Base-by-base conservation (phyloP, 2,888 invertebrate genomes). In the Cyclophora albipunctata region DNA sequence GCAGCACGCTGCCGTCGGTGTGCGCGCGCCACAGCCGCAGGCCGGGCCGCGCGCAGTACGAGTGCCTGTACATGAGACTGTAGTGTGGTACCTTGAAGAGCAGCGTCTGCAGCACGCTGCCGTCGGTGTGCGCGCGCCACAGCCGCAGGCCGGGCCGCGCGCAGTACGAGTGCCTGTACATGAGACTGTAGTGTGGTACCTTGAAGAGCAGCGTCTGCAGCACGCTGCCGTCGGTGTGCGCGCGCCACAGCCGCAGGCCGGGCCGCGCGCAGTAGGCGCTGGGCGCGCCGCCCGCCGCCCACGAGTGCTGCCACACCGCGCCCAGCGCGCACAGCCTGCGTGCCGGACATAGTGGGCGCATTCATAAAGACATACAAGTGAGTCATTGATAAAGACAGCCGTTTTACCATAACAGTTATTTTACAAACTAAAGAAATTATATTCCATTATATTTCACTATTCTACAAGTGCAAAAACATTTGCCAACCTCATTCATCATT, bases 11-110 rank as follows among this genome's bases (percentile, higher is more conserved):
- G 1, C 97, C 97, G 40, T 83, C 74, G 33, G 88, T 75, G 80
- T 94, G 93, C 0, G 96, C 93, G 52, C 94, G 89, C 97, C 97
- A 98, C 63, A 97, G 88, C 42, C 97, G 88, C 54, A 95, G 87
- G 4, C 96, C 96, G 20, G 96, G 95, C 37, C 97, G 90, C 48
- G 94, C 93, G 67, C 96, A 94, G 82, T 92, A 95, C 34, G 67
- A 48, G 95, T 90, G 48, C 91, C n/a, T n/a, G n/a, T n/a, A n/a
- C n/a, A n/a, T n/a, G n/a, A n/a, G n/a, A n/a, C n/a, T n/a, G n/a
- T n/a, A 20, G 20, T 20, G 20, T 20, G 20, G 20, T 20, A 20
- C 96, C 89, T 95, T 95, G 73, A 96, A 96, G 34, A 97, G 90
- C 45, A 96, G 84, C 0, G 97, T 97, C 81, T 94, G 94, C 49